Evolutionary conservation across 1,140 invertebrate genomes (phyloP).

Genomic region (Eriosoma lanigerum): DNA sequence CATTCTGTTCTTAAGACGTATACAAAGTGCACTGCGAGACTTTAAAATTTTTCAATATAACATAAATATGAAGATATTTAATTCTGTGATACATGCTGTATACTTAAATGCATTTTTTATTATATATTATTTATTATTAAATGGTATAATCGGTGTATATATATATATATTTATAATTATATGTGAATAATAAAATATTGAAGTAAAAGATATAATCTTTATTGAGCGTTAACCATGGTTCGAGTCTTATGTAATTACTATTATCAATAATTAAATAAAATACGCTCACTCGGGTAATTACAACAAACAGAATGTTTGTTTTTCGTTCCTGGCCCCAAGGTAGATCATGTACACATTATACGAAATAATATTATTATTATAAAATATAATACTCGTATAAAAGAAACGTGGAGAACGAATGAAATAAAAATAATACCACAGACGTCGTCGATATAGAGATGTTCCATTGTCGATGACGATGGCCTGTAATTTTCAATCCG

Average conservation of each 20-base stretch:
- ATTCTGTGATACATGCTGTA: too few relatives aligned
- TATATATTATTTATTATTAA: too few relatives aligned
- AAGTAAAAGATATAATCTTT: neutral
- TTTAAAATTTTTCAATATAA: too few relatives aligned
- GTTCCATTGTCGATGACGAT: neutral
- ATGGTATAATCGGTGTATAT: too few relatives aligned
- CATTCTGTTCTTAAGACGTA: neutral
- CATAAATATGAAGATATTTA: too few relatives aligned
- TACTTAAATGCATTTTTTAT: too few relatives aligned
- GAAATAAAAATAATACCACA: neutral
- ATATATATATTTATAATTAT: too few relatives aligned
- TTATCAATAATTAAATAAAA: constrained; percentile 14
- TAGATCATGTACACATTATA: neutral
- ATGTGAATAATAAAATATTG: neutral
- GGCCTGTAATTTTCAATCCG: constrained; percentile 4
- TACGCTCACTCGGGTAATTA: neutral
- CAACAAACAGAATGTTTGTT: neutral
- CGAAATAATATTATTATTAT: too few relatives aligned
- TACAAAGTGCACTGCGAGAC: too few relatives aligned
- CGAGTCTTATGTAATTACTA: neutral
- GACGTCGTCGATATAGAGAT: neutral
- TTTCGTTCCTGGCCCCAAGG: neutral
- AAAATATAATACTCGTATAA: neutral
- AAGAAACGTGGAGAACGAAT: neutral
- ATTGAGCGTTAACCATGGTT: too few relatives aligned